Conservation (phyloP, 2,113 vertebrate species). For the Pipa parva region DNA sequence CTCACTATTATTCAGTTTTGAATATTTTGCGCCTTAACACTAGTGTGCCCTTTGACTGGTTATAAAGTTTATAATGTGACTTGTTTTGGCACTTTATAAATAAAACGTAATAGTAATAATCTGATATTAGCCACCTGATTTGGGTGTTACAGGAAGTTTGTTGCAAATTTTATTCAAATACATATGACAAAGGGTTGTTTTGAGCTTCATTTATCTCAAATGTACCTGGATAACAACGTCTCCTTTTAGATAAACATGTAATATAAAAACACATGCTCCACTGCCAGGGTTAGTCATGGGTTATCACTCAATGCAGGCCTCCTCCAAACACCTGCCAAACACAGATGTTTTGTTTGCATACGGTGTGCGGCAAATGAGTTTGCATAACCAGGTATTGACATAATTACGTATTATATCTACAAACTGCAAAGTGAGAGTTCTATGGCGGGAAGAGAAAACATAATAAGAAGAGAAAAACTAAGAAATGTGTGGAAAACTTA, state of each 20-base stretch:
- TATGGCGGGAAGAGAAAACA: too few species aligned
- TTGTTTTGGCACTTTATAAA: too few species aligned
- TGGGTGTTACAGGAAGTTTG: background rate
- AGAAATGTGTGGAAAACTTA: background rate
- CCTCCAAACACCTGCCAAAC: constrained; percentile 15
- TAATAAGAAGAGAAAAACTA: too few species aligned
- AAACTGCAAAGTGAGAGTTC: constrained; percentile 1
- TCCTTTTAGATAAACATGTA: background rate
- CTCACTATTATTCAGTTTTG: too few species aligned
- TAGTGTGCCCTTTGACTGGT: too few species aligned
- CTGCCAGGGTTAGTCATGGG: constrained; percentile 25
- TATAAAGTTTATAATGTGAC: too few species aligned
- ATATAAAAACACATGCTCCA: constrained; percentile 3
- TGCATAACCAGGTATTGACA: background rate
- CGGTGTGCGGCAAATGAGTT: background rate
- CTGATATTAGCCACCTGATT: too few species aligned
- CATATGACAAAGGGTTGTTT: background rate
- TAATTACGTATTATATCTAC: background rate
- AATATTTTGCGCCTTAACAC: too few species aligned
- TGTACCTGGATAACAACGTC: background rate
- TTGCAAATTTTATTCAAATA: background rate
- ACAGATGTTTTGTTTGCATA: background rate
- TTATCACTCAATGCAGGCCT: constrained; percentile 13
- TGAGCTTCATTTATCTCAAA: background rate
- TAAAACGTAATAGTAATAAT: too few species aligned